Evolutionary conservation across 2,888 invertebrate genomes (phyloP).

Genomic region (Ochropacha duplaris): DNA sequence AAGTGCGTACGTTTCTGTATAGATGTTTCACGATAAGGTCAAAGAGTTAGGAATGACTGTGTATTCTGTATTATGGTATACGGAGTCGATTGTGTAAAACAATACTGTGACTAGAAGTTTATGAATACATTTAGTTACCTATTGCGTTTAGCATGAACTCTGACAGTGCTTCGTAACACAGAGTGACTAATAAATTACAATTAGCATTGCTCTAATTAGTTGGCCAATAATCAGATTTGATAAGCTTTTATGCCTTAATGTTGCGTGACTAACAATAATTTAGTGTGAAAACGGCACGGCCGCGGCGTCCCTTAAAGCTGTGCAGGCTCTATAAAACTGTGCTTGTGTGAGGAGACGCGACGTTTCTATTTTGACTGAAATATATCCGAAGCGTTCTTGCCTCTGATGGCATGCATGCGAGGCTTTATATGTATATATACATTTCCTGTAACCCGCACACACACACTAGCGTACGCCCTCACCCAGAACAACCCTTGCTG

Average conservation of each 20-base stretch:
- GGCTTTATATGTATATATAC: not conserved
- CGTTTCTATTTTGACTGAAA: not conserved
- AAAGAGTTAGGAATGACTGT: conserved; percentile 20
- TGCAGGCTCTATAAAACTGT: conserved; percentile 1
- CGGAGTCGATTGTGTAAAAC: conserved; percentile 18
- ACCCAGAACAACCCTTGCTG: conserved; percentile 39
- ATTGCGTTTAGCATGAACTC: conserved; percentile 41
- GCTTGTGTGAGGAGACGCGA: conserved; percentile 9
- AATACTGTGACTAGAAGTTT: conserved; percentile 12
- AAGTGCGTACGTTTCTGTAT: conserved; percentile 15
- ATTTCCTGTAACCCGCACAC: conserved; percentile 17
- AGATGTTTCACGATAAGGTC: conserved; percentile 21
- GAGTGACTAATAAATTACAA: conserved; percentile 60
- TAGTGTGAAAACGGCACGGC: conserved; percentile 54
- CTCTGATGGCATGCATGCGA: conserved; percentile 14
- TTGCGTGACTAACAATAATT: conserved; percentile 64
- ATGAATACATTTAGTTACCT: conserved; percentile 15
- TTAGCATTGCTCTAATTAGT: conserved; percentile 67
- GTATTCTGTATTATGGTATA: not conserved
- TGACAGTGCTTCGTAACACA: conserved; percentile 44
- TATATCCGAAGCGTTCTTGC: conserved; percentile 16
- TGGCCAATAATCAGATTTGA: conserved; percentile 56
- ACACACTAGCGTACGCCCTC: conserved; percentile 37
- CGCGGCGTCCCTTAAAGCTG: conserved; percentile 32
- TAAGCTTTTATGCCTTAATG: conserved; percentile 69